These are phyloP conservation scores for Smithornis capensis DNA, from an alignment of 2,113 vertebrate species.

Conservation along the genomic window DNA sequence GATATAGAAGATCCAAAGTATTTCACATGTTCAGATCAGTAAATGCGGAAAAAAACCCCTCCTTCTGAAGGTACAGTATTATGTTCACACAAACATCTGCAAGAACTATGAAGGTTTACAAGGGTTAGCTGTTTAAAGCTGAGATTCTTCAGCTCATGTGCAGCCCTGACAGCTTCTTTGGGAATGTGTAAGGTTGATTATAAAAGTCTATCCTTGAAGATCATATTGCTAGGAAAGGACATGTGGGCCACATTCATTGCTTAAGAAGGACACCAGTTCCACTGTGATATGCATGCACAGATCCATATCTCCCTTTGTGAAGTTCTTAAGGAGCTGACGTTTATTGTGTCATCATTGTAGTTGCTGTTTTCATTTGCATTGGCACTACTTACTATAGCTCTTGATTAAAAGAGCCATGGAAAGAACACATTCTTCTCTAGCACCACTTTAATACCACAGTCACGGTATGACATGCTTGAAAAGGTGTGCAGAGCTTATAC, in stretches of 20 bases:
- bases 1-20: slow-evolving; percentile 16
- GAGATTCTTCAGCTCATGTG: background rate
- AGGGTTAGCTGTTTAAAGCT: background rate
- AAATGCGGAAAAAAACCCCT: slow-evolving; percentile 15
- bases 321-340: background rate
- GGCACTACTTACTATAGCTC: background rate
- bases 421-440: background rate
- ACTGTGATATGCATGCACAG: background rate
- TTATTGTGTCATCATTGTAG: background rate
- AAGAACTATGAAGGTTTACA: background rate
- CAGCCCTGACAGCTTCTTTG: background rate
- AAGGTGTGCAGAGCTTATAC: background rate
- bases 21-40: slow-evolving; percentile 16
- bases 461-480: background rate
- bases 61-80: background rate
- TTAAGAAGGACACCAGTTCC: background rate
- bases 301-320: background rate
- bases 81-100: background rate
- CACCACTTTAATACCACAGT: background rate
- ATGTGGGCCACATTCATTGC: background rate
- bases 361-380: background rate
- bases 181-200: background rate
- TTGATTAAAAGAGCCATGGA: background rate
- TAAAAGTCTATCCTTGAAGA: background rate
- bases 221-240: background rate